Evolutionary conservation across 2,797 vertebrate species (phyloP).

Genomic region (Poeciliopsis paucimaculata): DNA sequence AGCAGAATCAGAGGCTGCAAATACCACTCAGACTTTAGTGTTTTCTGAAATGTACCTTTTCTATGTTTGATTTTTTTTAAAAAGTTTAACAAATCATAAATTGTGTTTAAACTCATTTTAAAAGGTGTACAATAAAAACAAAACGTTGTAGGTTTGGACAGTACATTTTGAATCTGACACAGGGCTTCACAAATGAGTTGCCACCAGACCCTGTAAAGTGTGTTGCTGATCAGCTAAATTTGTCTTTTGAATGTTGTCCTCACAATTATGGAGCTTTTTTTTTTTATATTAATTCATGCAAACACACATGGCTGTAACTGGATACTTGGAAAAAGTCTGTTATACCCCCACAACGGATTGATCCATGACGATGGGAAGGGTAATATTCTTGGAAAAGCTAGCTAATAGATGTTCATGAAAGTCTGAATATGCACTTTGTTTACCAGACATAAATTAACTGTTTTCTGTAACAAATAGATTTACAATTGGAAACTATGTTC

Average conservation of each 20-base stretch:
- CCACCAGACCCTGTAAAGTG: background rate
- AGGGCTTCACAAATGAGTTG: background rate
- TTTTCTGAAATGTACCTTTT: background rate
- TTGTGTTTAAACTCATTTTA: background rate
- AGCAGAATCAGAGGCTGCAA: background rate
- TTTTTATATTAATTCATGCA: background rate
- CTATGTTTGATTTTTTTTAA: background rate
- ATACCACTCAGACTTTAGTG: background rate
- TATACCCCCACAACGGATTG: background rate
- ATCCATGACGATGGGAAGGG: background rate
- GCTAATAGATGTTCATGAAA: background rate
- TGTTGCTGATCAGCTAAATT: background rate
- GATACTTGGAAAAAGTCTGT: background rate
- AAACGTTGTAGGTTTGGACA: background rate
- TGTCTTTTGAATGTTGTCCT: background rate
- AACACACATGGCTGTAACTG: background rate
- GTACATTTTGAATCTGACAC: background rate
- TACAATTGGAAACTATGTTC: background rate
- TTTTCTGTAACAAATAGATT: background rate
- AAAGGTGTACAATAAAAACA: background rate
- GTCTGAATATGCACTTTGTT: background rate
- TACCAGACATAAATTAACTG: background rate
- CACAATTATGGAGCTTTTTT: background rate
- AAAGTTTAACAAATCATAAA: background rate
- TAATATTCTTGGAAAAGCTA: background rate